These are phyloP conservation scores for Pipra filicauda DNA, from an alignment of 2,113 vertebrate genomes.

Conservation along the genomic window DNA sequence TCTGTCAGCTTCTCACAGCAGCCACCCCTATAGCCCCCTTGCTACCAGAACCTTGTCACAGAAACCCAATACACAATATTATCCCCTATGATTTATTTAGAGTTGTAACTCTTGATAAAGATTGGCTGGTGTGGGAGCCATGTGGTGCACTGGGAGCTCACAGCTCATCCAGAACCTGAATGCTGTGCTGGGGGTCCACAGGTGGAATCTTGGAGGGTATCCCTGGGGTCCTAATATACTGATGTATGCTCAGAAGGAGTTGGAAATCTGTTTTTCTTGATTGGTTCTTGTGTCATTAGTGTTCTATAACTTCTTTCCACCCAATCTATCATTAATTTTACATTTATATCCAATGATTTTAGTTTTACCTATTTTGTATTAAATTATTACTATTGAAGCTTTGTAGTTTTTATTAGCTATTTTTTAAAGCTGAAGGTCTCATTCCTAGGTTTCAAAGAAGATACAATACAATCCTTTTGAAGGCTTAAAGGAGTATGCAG, in stretches of 20 bases:
- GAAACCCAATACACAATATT: not conserved
- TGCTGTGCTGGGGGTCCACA: not conserved
- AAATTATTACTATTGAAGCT: not conserved
- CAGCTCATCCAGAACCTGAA: not conserved
- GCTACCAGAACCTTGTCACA: not conserved
- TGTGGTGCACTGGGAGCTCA: not conserved
- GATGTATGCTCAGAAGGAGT: not conserved
- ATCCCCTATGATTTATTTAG: not conserved
- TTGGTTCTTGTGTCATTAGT: not conserved
- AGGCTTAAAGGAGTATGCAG: not conserved
- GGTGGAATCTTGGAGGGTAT: not conserved
- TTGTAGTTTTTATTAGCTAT: not conserved
- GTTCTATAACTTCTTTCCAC: not conserved
- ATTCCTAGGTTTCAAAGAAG: not conserved
- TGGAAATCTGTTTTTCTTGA: not conserved
- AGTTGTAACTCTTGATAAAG: not conserved
- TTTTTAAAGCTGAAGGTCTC: not conserved
- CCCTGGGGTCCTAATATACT: not conserved
- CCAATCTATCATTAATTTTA: not conserved
- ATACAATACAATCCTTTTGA: not conserved
- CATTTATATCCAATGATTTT: not conserved
- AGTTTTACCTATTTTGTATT: not conserved
- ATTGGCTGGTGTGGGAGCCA: not conserved
- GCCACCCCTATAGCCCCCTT: not conserved
- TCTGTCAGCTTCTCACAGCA: not conserved